phyloP scores from a whole-genome alignment of 1,140 invertebrate species.

The Formica exsecta region DNA sequence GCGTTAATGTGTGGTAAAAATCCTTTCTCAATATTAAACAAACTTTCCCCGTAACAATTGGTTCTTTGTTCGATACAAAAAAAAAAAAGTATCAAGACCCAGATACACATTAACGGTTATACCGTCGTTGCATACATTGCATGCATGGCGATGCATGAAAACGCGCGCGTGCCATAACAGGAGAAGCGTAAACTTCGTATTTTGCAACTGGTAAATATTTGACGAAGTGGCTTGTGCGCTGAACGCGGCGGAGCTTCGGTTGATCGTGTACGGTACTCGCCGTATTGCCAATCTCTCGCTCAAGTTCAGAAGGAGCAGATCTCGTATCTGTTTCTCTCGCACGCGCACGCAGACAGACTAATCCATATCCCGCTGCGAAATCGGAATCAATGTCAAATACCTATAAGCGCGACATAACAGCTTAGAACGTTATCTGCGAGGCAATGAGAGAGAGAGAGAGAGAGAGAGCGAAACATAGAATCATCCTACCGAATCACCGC shows the following conservation, averaged over 20 bases:
- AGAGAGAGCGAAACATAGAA: background rate
- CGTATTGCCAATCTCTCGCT: constrained; percentile 29
- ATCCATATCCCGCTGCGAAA: constrained; percentile 64
- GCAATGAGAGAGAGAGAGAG: background rate
- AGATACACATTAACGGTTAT: constrained; percentile 37
- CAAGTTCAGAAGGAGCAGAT: constrained; percentile 1
- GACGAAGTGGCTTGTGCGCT: constrained; percentile 28
- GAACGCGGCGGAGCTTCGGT: background rate
- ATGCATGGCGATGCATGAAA: constrained; percentile 31
- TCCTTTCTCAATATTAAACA: background rate
- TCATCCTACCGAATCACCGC: constrained; percentile 33
- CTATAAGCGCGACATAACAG: constrained; percentile 71
- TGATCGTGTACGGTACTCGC: constrained; percentile 31
- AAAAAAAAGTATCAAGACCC: constrained; percentile 18
- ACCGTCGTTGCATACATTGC: constrained; percentile 22
- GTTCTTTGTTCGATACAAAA: background rate
- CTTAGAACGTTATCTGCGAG: constrained; percentile 38
- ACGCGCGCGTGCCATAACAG: constrained; percentile 68
- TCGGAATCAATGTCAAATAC: constrained; percentile 72
- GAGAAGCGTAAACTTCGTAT: constrained; percentile 74
- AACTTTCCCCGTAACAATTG: background rate
- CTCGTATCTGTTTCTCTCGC: constrained; percentile 20
- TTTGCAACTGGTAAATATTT: constrained; percentile 74
- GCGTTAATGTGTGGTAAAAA: background rate
- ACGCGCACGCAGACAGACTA: background rate